phyloP scores from a whole-genome alignment of 2,888 invertebrate genomes.

The Xestobium rufovillosum region DNA sequence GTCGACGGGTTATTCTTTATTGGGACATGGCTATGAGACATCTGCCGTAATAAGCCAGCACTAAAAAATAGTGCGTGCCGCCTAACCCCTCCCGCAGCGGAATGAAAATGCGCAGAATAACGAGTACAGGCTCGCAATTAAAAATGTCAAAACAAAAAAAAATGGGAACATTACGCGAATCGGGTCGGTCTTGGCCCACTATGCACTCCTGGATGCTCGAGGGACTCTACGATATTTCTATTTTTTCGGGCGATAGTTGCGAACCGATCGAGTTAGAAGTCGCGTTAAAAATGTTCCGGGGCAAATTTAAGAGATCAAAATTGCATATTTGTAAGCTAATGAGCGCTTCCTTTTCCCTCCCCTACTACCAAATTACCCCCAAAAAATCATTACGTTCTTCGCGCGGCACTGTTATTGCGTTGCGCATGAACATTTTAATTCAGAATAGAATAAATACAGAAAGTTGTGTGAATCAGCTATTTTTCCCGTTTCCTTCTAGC shows the following conservation, averaged over 20 bases:
- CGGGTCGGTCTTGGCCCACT: slow-evolving; percentile 18
- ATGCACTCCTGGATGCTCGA: slow-evolving; percentile 13
- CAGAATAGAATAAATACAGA: slow-evolving; percentile 38
- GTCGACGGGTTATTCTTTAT: slow-evolving; percentile 42
- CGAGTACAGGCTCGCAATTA: slow-evolving; percentile 51
- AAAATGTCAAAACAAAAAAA: slow-evolving; percentile 47
- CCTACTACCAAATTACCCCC: slow-evolving; percentile 78
- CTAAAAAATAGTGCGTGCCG: slow-evolving; percentile 59
- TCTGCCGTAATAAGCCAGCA: slow-evolving; percentile 58
- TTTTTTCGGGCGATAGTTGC: neutral
- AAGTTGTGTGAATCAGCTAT: slow-evolving; percentile 42
- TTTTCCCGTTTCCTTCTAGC: slow-evolving; percentile 41
- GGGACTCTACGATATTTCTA: slow-evolving; percentile 5
- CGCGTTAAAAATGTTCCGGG: neutral
- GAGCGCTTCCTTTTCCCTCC: too few relatives aligned
- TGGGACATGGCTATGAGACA: slow-evolving; percentile 53
- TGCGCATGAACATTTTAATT: slow-evolving; percentile 45
- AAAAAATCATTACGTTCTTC: slow-evolving; percentile 79
- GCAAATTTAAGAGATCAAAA: slow-evolving; percentile 56
- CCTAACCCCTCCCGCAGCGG: slow-evolving; percentile 41
- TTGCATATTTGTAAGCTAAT: slow-evolving; percentile 60
- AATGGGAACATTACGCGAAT: slow-evolving; percentile 33
- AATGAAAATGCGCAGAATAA: slow-evolving; percentile 55
- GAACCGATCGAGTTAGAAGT: neutral
- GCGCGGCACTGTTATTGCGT: slow-evolving; percentile 55